These are phyloP conservation scores for Mythimna vitellina DNA, from an alignment of 2,888 invertebrate species.

Conservation along the genomic window DNA sequence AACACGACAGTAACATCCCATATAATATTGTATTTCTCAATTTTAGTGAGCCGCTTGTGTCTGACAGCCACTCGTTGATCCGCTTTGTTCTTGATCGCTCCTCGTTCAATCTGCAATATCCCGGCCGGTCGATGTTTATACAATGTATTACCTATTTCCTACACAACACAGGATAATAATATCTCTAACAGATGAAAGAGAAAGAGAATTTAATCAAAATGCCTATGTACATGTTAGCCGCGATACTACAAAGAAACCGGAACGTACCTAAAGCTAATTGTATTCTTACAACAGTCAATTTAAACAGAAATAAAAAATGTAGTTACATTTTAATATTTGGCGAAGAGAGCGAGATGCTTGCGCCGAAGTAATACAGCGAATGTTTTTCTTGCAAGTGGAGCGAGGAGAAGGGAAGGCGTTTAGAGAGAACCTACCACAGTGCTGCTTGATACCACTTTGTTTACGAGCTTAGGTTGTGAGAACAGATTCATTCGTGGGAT, in stretches of 20 bases:
- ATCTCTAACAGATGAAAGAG: conserved; percentile 25
- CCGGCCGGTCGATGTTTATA: conserved; percentile 8
- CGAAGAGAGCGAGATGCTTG: conserved; percentile 2
- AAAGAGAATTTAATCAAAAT: conserved; percentile 43
- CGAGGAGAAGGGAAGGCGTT: neutral
- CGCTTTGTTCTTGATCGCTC: conserved; percentile 28
- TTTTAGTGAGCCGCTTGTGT: neutral
- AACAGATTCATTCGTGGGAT: conserved; percentile 4
- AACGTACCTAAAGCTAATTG: conserved; percentile 48
- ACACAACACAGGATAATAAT: conserved; percentile 16
- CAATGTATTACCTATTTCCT: conserved; percentile 31
- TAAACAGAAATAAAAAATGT: conserved; percentile 34
- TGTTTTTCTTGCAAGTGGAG: neutral
- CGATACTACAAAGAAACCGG: conserved; percentile 39
- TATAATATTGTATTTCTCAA: neutral
- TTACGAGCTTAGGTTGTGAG: neutral
- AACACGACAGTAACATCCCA: neutral
- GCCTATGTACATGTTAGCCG: conserved; percentile 20
- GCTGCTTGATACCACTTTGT: neutral
- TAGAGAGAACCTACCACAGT: neutral
- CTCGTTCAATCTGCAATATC: conserved; percentile 17
- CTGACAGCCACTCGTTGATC: neutral
- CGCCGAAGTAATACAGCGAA: conserved; percentile 2
- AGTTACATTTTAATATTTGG: conserved; percentile 39
- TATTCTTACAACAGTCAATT: conserved; percentile 45